phyloP scores from a whole-genome alignment of 2,113 vertebrate genomes.

The Phocoena phocoena region DNA sequence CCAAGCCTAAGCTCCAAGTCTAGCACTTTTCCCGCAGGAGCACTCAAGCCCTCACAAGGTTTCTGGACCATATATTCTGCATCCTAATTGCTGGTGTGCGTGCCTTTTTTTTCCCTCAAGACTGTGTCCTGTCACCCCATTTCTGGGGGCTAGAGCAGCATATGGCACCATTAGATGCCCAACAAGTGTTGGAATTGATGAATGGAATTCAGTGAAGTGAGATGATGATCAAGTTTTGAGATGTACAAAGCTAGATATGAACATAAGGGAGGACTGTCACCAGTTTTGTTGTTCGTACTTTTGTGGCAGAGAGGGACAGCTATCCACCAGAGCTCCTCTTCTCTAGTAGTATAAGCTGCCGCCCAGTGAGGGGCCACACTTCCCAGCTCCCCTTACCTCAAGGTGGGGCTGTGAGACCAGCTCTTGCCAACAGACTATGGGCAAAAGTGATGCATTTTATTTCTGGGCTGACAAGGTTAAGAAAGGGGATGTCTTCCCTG shows the following conservation, averaged over 20 bases:
- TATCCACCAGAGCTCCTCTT: background rate
- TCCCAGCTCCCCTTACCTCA: background rate
- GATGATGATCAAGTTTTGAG: background rate
- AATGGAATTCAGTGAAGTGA: background rate
- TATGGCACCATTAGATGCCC: background rate
- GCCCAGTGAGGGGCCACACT: background rate
- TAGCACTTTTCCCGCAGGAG: background rate
- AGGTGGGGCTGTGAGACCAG: background rate
- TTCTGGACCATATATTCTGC: background rate
- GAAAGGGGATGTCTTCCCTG: background rate
- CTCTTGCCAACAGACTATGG: background rate
- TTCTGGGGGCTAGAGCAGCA: no score
- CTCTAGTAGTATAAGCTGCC: no score
- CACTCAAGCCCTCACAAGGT: background rate
- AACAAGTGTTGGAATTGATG: background rate
- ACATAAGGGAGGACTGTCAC: background rate
- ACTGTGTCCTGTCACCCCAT: background rate
- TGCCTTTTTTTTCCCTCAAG: no score
- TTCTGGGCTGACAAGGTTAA: background rate
- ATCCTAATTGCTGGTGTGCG: background rate
- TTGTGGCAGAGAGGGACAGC: background rate
- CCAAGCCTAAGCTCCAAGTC: background rate
- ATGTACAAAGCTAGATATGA: background rate
- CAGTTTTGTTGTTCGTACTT: background rate
- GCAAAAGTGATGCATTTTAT: background rate